These are phyloP conservation scores for Tenebrio molitor DNA, from an alignment of 1,140 invertebrate genomes.

Conservation along the genomic window DNA sequence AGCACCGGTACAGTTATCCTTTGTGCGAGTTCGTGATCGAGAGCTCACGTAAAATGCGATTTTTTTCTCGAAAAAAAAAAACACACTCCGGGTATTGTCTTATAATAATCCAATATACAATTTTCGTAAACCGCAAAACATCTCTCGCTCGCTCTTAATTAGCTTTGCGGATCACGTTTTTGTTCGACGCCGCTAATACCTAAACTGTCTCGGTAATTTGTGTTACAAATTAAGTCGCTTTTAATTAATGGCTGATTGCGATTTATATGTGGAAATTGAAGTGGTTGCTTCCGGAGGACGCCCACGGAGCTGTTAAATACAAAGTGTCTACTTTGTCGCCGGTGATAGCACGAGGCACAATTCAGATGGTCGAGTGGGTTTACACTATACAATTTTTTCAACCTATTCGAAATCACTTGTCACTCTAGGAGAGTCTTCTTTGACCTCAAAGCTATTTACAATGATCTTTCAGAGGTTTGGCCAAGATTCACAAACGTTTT, in stretches of 20 bases:
- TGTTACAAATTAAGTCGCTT: neutral
- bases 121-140: constrained; percentile 37
- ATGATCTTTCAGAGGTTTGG: too few relatives aligned
- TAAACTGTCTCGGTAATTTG: constrained; percentile 8
- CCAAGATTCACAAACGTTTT: too few relatives aligned
- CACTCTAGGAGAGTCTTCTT: too few relatives aligned
- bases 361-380: too few relatives aligned
- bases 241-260: neutral
- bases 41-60: constrained; percentile 28
- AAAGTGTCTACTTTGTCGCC: neutral
- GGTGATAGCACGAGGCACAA: too few relatives aligned
- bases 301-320: constrained; percentile 1
- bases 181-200: neutral
- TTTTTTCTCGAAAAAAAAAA: constrained; percentile 21
- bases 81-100: constrained; percentile 2
- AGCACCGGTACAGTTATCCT: constrained; percentile 20
- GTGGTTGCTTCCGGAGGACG: constrained; percentile 1
- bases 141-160: constrained; percentile 16
- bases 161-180: constrained; percentile 7
- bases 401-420: too few relatives aligned
- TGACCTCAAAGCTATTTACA: too few relatives aligned
- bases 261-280: neutral
- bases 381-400: too few relatives aligned
- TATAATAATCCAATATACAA: constrained; percentile 39
- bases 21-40: constrained; percentile 25